Conservation (phyloP, 2,888 invertebrate genomes). For the Kryphioiulus occultus region DNA sequence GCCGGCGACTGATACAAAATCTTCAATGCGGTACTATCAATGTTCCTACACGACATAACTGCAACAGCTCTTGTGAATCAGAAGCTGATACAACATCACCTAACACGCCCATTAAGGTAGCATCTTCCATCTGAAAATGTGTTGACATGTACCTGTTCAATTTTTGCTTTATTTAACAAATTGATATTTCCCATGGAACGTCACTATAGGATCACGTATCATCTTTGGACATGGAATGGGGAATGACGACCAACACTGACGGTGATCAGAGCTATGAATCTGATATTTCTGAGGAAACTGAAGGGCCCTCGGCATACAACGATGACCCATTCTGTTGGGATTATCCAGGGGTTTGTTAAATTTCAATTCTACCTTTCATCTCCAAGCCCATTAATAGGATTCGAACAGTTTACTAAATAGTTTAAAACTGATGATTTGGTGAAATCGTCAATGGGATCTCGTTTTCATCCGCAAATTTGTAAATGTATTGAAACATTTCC, state of each 20-base stretch:
- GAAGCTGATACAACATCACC: slow-evolving; percentile 69
- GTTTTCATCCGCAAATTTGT: neutral
- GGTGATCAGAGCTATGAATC: slow-evolving; percentile 80
- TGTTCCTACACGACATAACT: slow-evolving; percentile 50
- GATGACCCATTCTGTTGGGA: slow-evolving; percentile 71
- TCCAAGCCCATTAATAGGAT: neutral
- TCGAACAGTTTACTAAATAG: neutral
- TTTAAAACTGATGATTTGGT: neutral
- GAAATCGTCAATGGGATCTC: neutral
- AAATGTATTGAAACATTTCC: neutral
- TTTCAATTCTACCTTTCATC: neutral
- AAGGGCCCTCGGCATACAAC: slow-evolving; percentile 64
- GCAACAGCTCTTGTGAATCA: slow-evolving; percentile 65
- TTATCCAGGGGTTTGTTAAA: slow-evolving; percentile 66
- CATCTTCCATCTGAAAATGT: neutral
- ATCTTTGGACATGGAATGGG: slow-evolving; percentile 76
- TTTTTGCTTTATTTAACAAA: neutral
- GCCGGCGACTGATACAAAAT: slow-evolving; percentile 43
- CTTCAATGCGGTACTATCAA: slow-evolving; percentile 2
- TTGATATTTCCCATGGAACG: neutral
- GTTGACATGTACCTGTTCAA: neutral
- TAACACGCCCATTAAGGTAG: slow-evolving; percentile 57
- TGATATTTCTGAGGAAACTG: slow-evolving; percentile 71
- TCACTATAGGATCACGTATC: slow-evolving; percentile 39
- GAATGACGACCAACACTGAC: slow-evolving; percentile 84